Evolutionary conservation across 2,797 vertebrate species (phyloP), one percentile per base, ranked within the genome.

Genomic region (Leptatherina wallacei): DNA sequence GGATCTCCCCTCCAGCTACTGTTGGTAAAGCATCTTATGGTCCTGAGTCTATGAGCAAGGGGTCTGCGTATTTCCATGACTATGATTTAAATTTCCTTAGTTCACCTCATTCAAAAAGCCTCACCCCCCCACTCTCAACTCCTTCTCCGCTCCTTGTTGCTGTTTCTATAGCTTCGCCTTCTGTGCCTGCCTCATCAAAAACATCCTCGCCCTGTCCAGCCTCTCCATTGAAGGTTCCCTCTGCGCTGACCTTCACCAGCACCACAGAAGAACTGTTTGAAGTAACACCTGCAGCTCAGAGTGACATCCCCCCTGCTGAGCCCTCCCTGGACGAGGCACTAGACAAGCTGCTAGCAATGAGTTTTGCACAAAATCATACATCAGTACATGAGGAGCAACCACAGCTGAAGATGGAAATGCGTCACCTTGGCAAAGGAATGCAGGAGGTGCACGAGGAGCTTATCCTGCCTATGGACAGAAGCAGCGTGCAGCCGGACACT

Each of bases 401-500:
- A n/a, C 82, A 71, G 27, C 32, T 72, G 8, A 75, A 55, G 10
- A 80, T 61, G 14, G 84, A 81, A 0, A 22, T 59, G 4, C 73
- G 80, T 35, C 80, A 54, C 54, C 73, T 84, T 0, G 35, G 70
- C 51, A 75, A 78, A 20, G 80, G 69, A 10, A 65, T 88, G 58
- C 92, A 73, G 69, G 91, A 94, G 73, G 82, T 91, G 33, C 77
- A 69, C 0, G 95, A 97, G 75, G 95, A 95, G 33, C 69, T 92
- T 0, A 29, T 95, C 27, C 80, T 94, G 65, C 90, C 94, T 0
- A 9, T 90, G 83, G 95, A 96, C 92, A 87, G 91, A 5, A 87
- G 84, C 78, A 88, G 91, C 2, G 2, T 95, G 56, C 95, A 94
- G 47, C 95, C 95, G 0, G 95, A 96, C 81, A 95, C 92, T 2